Evolutionary conservation across 2,113 vertebrate genomes (phyloP), one percentile per base, ranked within the genome.

Genomic region (Rhynchopsitta pachyrhyncha): DNA sequence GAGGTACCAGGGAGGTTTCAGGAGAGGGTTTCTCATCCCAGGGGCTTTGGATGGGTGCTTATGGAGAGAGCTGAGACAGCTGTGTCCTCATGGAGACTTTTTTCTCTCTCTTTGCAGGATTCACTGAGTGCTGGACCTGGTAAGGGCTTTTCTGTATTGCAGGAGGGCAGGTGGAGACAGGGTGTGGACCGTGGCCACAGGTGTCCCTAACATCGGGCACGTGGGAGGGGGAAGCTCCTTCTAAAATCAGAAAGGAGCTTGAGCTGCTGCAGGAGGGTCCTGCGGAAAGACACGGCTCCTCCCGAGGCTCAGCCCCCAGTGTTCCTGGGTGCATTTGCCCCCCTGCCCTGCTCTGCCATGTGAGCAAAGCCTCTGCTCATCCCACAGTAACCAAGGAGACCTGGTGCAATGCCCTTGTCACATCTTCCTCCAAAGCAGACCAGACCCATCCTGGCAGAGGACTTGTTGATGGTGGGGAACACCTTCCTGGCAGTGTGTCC

Each of bases 41-140:
- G 10, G n/a, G 49, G 23, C 47, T 55, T 46, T 7, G 10, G 57
- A 17, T 0, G 14, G 39, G 57, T 7, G 9, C 28, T 85, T 0
- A 0, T 2, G 15, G 44, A 29, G 49, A 27, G 53, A 70, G 1
- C 16, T 10, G 46, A 60, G 66, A 10, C 6, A 3, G 1, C 1
- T 2, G 1, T 66, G 27, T 69, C 63, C 77, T 94, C 67, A 91
- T 5, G 1, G 63, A 77, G 81, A 9, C 11, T 3, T 83, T 80
- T 76, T 66, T 82, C 41, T 93, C 71, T 97, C 55, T 83, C 62
- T 93, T 75, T 86, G 44, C 97, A 98, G 98, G 98, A 98, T 2
- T 73, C 88, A 0, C 60, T 97, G 16, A 86, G 97, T 82, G 96
- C 94, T 5, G 97, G 98, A 92, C 96, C 98, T 6, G 98, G 98